Evolutionary conservation across 2,797 vertebrate species (phyloP), one percentile per base, ranked within the genome.

Genomic region (Lutjanus campechanus): DNA sequence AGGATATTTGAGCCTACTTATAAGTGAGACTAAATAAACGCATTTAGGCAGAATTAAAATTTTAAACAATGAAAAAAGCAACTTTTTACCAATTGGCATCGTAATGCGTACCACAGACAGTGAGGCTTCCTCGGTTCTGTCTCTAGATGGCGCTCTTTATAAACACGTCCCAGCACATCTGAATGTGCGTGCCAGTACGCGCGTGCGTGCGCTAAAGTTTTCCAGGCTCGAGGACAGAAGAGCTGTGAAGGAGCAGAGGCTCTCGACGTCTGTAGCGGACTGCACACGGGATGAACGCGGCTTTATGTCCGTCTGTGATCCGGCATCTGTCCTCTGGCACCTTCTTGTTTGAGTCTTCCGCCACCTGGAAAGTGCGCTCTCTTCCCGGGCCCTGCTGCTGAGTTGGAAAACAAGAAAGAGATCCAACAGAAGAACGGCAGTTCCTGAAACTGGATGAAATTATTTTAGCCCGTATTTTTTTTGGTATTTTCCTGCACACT

Each of bases 61-160:
- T 49, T 16, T 16, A 49, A 15, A 50, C 49, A 17, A 25, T 25
- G 25, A 25, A 36, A 36, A 36, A 36, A 36, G 29, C 4, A 36
- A 36, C 29, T 36, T 36, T 36, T 36, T 36, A 36, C 29, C 29
- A 36, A 36, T 4, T 36, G 29, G 29, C 29, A 36, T 36, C 29
- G 5, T 36, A 36, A 36, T 36, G 29, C 29, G 29, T 5, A 36
- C 5, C 29, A 36, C 29, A 36, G 3, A 36, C 4, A 36, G 29
- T 36, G 29, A 50, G 2, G 7, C 16, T 50, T 2, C 51, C 43
- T 19, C 0, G 0, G 16, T 68, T 54, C 73, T 19, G 60, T 80
- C 90, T 36, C 70, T 90, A 93, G 93, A 79, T 88, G 93, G 90
- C 83, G 92, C 81, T 86, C 81, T 85, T 70, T 15, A 25, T 88